Conservation (phyloP, 2,888 invertebrate genomes). For the Coenonympha glycerion region DNA sequence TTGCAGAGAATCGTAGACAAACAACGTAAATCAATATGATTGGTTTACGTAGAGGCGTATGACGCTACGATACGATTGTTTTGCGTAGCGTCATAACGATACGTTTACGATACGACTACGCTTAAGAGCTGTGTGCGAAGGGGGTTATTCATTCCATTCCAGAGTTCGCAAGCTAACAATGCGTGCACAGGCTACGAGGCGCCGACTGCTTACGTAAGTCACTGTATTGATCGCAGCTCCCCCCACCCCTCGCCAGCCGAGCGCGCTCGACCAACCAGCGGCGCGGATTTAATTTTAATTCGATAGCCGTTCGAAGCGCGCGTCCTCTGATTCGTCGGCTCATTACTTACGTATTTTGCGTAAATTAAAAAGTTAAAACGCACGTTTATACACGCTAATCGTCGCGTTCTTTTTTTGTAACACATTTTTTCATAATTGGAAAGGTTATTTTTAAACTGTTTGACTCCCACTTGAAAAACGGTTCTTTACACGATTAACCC, state of each 20-base stretch:
- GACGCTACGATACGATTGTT: too few species aligned
- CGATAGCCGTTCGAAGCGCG: conserved; percentile 53
- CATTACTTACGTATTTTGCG: conserved; percentile 24
- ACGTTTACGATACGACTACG: too few species aligned
- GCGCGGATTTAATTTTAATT: conserved; percentile 66
- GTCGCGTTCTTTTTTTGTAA: conserved; percentile 3
- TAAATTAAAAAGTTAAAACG: conserved; percentile 21
- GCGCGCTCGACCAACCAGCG: conserved; percentile 50
- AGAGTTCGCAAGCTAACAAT: conserved; percentile 18
- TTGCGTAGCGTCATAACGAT: too few species aligned
- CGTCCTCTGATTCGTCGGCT: conserved; percentile 57
- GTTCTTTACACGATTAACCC: too few species aligned
- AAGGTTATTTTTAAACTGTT: background rate
- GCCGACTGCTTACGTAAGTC: conserved; percentile 56
- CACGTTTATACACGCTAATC: conserved; percentile 19
- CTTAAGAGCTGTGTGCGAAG: too few species aligned
- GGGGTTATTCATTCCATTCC: conserved; percentile 18
- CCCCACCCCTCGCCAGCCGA: conserved; percentile 31
- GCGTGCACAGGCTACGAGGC: conserved; percentile 36
- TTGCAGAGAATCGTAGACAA: too few species aligned
- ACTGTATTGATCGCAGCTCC: conserved; percentile 62
- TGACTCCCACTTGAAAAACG: background rate
- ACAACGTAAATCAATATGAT: too few species aligned
- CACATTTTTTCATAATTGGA: background rate
- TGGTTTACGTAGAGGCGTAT: too few species aligned